A percentile compares a stretch with the other conserved stretches of the same genome.
phyloP scores from a whole-genome alignment of 2,113 vertebrate genomes.

The Meriones unguiculatus region DNA sequence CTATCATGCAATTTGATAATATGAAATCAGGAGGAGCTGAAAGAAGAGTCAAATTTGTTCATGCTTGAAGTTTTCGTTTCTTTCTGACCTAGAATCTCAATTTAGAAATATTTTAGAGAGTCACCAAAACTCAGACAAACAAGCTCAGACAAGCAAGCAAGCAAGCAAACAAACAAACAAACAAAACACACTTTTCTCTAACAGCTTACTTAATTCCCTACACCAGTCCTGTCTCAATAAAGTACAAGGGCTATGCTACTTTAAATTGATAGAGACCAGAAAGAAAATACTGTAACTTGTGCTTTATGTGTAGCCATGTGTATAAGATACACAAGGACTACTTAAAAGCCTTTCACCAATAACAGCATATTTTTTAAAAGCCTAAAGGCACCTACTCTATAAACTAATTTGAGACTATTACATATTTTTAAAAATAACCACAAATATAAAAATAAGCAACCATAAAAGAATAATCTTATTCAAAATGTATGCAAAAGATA shows the following conservation, averaged over 20 bases:
- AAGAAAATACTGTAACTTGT: slow-evolving; percentile 55
- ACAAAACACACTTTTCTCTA: not conserved
- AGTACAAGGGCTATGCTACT: not conserved
- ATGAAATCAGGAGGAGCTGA: slow-evolving; percentile 3
- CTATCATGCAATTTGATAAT: not conserved
- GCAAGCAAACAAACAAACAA: not conserved
- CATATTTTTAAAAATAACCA: not conserved
- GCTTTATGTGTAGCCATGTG: slow-evolving; percentile 2
- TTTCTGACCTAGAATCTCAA: slow-evolving; percentile 37
- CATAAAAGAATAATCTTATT: slow-evolving; percentile 16
- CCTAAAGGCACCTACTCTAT: slow-evolving; percentile 8
- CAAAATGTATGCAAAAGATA: not conserved
- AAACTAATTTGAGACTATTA: slow-evolving; percentile 37
- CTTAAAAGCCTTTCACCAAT: slow-evolving; percentile 57
- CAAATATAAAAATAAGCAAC: slow-evolving; percentile 44
- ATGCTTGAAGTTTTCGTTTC: slow-evolving; percentile 17
- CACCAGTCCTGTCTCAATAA: not conserved
- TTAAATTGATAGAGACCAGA: not conserved
- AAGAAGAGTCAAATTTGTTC: slow-evolving; percentile 3
- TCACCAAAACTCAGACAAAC: not conserved
- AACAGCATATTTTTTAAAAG: not conserved
- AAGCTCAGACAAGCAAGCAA: not conserved
- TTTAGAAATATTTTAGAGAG: slow-evolving; percentile 61
- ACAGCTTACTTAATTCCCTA: slow-evolving; percentile 2
- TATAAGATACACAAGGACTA: not conserved